These are phyloP conservation scores for Choristoneura fumiferana DNA, from an alignment of 1,140 invertebrate genomes.

Conservation along the genomic window DNA sequence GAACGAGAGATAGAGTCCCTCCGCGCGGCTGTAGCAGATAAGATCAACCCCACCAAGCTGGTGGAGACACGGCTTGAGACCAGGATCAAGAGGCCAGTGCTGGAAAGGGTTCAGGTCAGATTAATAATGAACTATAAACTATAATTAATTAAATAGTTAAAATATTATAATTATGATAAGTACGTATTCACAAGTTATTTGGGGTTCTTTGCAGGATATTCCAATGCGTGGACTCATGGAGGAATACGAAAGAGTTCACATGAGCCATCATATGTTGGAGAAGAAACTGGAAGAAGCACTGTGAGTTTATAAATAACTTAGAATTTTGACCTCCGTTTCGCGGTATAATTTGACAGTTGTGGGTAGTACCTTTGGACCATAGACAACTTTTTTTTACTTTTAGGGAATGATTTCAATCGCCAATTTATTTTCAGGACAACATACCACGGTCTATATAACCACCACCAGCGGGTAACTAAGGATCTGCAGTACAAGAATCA, in stretches of 20 bases:
- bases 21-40: constrained; percentile 83
- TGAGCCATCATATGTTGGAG: constrained; percentile 80
- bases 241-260: constrained; percentile 81
- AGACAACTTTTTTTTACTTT: too few species aligned
- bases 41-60: constrained; percentile 86
- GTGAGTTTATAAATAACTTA: constrained; percentile 46
- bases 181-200: too few species aligned
- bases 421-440: constrained; percentile 75
- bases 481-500: constrained; percentile 87
- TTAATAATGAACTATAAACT: too few species aligned
- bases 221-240: constrained; percentile 85
- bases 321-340: not conserved
- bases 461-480: constrained; percentile 80
- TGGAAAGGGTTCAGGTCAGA: constrained; percentile 68
- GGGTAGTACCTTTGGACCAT: too few species aligned
- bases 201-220: constrained; percentile 81
- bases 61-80: constrained; percentile 88
- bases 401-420: not conserved
- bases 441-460: constrained; percentile 84
- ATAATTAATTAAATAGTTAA: too few species aligned
- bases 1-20: constrained; percentile 84
- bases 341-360: too few species aligned
- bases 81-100: constrained; percentile 79
- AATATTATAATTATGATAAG: too few species aligned
- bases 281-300: constrained; percentile 85